Base-by-base conservation (phyloP, 2,113 vertebrate species). In the Cathartes aura region DNA sequence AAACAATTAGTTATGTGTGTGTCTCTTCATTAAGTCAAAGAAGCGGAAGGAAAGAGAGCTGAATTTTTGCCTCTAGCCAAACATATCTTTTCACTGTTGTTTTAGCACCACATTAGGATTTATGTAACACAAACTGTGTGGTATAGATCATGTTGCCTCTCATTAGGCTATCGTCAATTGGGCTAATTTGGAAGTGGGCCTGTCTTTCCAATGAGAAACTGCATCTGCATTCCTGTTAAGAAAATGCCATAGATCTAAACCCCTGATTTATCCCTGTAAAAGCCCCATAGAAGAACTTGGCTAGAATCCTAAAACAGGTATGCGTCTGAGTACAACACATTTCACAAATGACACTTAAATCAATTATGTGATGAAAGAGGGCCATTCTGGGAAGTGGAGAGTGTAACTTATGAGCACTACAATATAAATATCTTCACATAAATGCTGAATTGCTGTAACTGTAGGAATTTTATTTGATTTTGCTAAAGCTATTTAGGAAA, bases 361-460 rank as follows among this genome's bases (percentile, higher is more conserved):
- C 32, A 48, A 5, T 92, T 73, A 36, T 8, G 3, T 73, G 42
- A 5, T 87, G 47, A 47, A 62, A 91, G 19, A 64, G 36, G 18
- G 34, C 45, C 5, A 2, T 68, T 79, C 56, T 4, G 11, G 75
- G 52, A 78, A 62, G 30, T 10, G 52, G 40, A 43, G 22, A 63
- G 40, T 5, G 2, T 63, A 55, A 58, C 9, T 89, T 58, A 42
- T 1, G 7, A 91, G 21, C 8, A 16, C 47, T 67, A 32, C 36
- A 36, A 20, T 30, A 18, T 70, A 36, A 73, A 8, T 92, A 40
- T 60, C 50, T 91, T 90, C n/a, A 15, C 60, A 23, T 64, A 38
- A 68, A 11, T 38, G 43, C 79, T 80, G 78, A 89, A 85, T 76
- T 94, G 32, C 53, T 97, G n/a, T 87, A 87, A 70, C 29, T 82